Conservation (phyloP, 2,113 vertebrate genomes). For the Nibea albiflora region DNA sequence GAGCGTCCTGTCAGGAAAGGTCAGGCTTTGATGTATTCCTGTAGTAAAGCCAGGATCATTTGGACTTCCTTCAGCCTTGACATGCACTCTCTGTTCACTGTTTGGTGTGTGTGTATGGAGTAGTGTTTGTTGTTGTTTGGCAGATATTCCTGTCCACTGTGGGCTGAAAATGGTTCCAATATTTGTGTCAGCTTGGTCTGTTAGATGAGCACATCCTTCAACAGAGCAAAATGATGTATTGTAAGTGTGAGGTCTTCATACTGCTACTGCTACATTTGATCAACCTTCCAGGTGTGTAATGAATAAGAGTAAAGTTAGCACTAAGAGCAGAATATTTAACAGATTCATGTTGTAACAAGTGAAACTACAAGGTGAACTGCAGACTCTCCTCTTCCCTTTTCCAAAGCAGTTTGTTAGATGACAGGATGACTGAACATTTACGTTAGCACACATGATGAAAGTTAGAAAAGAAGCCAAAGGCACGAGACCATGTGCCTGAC, state of each 20-base stretch:
- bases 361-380: neutral
- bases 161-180: neutral
- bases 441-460: too few relatives aligned
- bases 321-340: neutral
- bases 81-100: neutral
- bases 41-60: neutral
- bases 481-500: neutral
- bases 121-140: neutral
- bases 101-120: neutral
- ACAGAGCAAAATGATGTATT: neutral
- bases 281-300: neutral
- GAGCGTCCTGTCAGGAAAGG: slow-evolving; percentile 3
- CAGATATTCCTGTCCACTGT: neutral
- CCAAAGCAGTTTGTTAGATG: neutral
- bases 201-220: neutral
- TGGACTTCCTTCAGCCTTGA: neutral
- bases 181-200: neutral
- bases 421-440: slow-evolving; percentile 19
- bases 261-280: neutral
- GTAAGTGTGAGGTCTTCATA: neutral
- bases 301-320: too few relatives aligned
- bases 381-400: neutral
- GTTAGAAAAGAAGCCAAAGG: neutral
- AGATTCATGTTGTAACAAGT: neutral
- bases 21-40: slow-evolving; percentile 19